These are phyloP conservation scores for Sminthopsis crassicaudata DNA, from an alignment of 2,113 vertebrate species.

Conservation along the genomic window DNA sequence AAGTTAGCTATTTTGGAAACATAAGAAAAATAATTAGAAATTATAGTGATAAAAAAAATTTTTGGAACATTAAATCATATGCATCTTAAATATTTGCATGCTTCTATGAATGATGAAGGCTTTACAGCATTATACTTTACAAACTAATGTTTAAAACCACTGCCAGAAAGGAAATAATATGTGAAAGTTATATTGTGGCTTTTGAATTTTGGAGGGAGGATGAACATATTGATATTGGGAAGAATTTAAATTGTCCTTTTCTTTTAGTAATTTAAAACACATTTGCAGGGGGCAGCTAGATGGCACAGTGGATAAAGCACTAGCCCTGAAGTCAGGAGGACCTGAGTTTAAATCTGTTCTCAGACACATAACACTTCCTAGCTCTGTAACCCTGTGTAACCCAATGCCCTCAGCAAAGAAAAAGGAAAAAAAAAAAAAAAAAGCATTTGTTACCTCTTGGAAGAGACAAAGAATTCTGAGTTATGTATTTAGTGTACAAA, in stretches of 20 bases:
- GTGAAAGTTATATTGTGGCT: neutral
- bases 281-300: neutral
- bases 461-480: neutral
- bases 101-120: neutral
- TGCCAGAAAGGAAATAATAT: neutral
- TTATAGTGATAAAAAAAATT: neutral
- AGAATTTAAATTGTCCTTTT: neutral
- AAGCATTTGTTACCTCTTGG: neutral
- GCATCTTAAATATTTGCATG: slow-evolving; percentile 6
- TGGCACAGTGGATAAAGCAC: too few species aligned
- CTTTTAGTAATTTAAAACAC: neutral
- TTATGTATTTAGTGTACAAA: neutral
- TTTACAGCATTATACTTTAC: neutral
- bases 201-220: neutral
- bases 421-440: too few species aligned
- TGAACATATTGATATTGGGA: neutral
- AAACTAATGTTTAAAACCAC: neutral
- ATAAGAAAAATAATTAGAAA: slow-evolving; percentile 1
- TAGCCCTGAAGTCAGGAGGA: too few species aligned
- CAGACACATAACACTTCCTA: too few species aligned
- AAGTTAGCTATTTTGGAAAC: slow-evolving; percentile 1
- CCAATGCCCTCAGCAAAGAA: too few species aligned
- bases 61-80: neutral
- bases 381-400: too few species aligned
- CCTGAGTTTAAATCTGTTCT: too few species aligned